Percentiles rank a stretch among this genome's conserved stretches.
Conservation (phyloP, 64 coral and sea anemone genomes). For the Actinia tenebrosa region DNA sequence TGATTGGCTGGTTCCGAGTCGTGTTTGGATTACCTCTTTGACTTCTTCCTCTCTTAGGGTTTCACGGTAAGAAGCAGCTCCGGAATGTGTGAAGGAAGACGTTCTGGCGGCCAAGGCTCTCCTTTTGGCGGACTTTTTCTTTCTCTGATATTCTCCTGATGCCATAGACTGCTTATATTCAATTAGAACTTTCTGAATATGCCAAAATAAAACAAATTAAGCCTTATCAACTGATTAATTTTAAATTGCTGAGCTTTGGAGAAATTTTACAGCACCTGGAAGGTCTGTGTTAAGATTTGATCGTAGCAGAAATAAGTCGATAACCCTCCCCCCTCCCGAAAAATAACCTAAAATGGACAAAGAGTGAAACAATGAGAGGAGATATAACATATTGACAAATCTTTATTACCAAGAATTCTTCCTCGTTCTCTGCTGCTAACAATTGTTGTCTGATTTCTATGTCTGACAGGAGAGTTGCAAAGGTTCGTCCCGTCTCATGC, state of each 20-base stretch:
- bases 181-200: not conserved
- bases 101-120: not conserved
- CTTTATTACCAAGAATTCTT: slow-evolving; percentile 59
- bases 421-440: slow-evolving; percentile 60
- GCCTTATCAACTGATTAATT: not conserved
- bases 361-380: too few species aligned
- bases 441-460: slow-evolving; percentile 70
- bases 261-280: too few species aligned
- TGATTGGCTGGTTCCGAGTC: too few species aligned
- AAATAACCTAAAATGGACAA: too few species aligned
- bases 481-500: slow-evolving; percentile 73
- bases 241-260: not conserved
- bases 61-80: not conserved
- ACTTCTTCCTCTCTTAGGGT: not conserved
- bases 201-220: not conserved
- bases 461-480: slow-evolving; percentile 80
- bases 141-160: slow-evolving; percentile 9
- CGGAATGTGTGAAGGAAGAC: not conserved
- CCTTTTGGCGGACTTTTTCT: not conserved
- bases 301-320: too few species aligned
- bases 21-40: not conserved
- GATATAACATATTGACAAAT: too few species aligned
- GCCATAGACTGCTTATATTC: not conserved
- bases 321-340: too few species aligned
- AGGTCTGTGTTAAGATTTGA: too few species aligned